phyloP scores from a whole-genome alignment of 2,888 invertebrate species.

The Leptarthrus brevirostris region DNA sequence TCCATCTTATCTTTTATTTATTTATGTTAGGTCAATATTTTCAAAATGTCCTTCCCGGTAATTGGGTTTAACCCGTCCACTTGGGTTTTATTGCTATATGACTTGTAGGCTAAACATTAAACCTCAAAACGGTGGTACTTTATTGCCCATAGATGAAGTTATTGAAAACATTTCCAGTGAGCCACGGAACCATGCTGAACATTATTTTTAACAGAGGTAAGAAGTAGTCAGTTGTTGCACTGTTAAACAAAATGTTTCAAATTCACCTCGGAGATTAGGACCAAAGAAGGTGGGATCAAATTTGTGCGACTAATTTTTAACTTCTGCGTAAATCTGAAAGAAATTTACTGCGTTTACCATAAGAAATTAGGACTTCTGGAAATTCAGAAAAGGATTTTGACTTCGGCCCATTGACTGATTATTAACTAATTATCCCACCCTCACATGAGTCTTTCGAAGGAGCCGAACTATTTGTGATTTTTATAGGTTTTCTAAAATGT shows the following conservation, averaged over 20 bases:
- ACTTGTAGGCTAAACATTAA: slow-evolving; percentile 25
- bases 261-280: neutral
- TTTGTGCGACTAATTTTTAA: too few species aligned
- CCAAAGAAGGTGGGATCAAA: neutral
- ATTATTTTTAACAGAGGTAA: too few species aligned
- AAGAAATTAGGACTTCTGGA: slow-evolving; percentile 10
- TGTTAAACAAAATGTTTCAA: too few species aligned
- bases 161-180: slow-evolving; percentile 4
- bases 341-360: too few species aligned
- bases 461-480: too few species aligned
- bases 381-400: slow-evolving; percentile 4
- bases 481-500: too few species aligned
- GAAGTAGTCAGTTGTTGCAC: too few species aligned
- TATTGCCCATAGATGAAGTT: neutral
- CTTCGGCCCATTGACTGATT: neutral
- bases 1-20: too few species aligned
- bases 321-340: too few species aligned
- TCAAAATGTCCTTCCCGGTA: neutral
- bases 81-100: neutral
- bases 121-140: slow-evolving; percentile 16
- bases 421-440: too few species aligned
- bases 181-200: too few species aligned
- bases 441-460: too few species aligned
- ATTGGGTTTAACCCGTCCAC: neutral
- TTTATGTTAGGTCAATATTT: neutral